Evolutionary conservation across 1,140 invertebrate species (phyloP).

Genomic region (Copidosoma floridanum): DNA sequence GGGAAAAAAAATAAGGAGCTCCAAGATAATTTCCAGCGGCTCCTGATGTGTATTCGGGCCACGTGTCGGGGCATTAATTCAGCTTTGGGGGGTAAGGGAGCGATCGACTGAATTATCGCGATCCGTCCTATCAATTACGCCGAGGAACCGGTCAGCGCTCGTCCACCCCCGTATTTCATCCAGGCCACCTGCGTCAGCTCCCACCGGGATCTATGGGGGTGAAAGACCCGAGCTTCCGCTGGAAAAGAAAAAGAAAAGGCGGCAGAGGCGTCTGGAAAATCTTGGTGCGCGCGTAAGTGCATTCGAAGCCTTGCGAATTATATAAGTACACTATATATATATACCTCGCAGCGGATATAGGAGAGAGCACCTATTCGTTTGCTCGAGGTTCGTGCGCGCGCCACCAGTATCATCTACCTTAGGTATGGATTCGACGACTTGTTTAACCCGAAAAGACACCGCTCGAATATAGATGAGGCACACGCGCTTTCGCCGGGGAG

Average conservation of each 20-base stretch:
- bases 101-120: slow-evolving; percentile 1
- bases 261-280: neutral
- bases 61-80: no score
- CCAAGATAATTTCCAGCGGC: no score
- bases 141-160: no score
- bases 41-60: no score
- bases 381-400: no score
- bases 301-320: neutral
- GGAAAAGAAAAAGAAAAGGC: neutral
- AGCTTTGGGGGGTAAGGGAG: no score
- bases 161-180: neutral
- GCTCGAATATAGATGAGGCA: slow-evolving; percentile 4
- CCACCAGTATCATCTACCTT: no score
- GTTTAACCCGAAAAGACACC: neutral
- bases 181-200: no score
- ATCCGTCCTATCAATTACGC: slow-evolving; percentile 9
- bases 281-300: neutral
- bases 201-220: neutral
- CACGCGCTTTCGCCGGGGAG: neutral
- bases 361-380: no score
- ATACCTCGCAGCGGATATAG: no score
- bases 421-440: slow-evolving; percentile 1
- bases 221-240: neutral
- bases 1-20: no score
- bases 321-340: no score